Evolutionary conservation across 2,113 vertebrate species (phyloP).

Genomic region (Patagioenas fasciata): DNA sequence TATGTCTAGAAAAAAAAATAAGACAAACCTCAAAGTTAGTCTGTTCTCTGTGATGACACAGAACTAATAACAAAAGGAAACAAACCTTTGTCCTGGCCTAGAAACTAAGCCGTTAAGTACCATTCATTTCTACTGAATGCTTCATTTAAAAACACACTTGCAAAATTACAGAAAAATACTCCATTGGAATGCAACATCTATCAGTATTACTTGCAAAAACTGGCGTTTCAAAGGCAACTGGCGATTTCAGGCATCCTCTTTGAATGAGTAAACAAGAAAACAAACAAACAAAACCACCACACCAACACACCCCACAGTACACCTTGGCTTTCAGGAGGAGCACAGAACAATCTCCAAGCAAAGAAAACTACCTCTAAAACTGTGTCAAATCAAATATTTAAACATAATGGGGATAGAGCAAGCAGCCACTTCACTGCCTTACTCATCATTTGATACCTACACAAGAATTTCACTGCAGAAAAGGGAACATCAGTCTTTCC

Average conservation of each 20-base stretch:
- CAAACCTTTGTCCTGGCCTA: conserved; percentile 49
- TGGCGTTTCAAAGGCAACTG: background rate
- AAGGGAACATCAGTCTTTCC: background rate
- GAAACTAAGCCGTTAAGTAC: conserved; percentile 47
- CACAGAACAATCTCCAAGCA: background rate
- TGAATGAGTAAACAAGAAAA: background rate
- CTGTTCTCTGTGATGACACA: conserved; percentile 70
- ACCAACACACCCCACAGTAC: no score
- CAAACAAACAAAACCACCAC: no score
- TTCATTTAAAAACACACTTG: background rate
- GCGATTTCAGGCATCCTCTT: background rate
- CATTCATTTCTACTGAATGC: background rate
- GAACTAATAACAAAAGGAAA: conserved; percentile 73
- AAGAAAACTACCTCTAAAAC: background rate
- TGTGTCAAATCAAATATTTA: background rate
- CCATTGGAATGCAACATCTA: background rate
- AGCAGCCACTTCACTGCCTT: background rate
- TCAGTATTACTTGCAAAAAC: background rate
- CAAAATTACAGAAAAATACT: background rate
- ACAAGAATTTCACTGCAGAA: background rate
- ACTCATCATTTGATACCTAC: background rate
- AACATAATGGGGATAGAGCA: background rate
- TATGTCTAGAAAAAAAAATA: conserved; percentile 68
- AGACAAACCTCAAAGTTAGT: conserved; percentile 57
- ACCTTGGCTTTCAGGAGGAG: background rate